Base-by-base conservation (phyloP, 2,113 vertebrate genomes). In the Pelvicachromis taeniatus region DNA sequence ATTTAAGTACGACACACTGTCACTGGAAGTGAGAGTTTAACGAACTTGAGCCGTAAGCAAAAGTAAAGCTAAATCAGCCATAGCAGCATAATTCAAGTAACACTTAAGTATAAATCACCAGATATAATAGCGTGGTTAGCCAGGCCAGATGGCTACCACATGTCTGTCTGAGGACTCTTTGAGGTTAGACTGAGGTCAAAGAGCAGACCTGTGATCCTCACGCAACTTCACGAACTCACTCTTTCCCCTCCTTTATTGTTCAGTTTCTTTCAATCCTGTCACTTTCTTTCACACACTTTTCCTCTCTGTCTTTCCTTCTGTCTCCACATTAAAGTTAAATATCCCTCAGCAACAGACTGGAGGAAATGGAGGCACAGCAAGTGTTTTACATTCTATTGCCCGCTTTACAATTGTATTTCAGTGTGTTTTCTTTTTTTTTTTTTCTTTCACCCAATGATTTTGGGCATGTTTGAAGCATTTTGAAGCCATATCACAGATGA, bases 401-500 rank as follows among this genome's bases (percentile, higher is more conserved):
- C 63, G 81, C 83, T 90, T 91, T 87, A 82, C 80, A 26, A 81
- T 87, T 82, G 45, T 13, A 52, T 33, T 83, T 87, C 26, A 9
- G 48, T 21, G 80, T 29, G 31, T 11, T 78, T 70, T 87, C 3
- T 26, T 3, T 65, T 70, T 87, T 26, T 26, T 3, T 65, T 58
- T 78, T 79, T 82, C 42, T 54, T 0, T 13, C 33, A 3, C 14
- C 35, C 42, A 16, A 17, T 81, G 54, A 91, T 94, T 93, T 81
- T 78, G 77, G 91, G 80, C 90, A 83, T 70, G 86, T 93, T 91
- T 94, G 88, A 93, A 89, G 92, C 84, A 84, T 87, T 93, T 92
- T 95, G 90, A 94, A 92, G 93, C 79, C 83, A 33, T 91, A 95
- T 93, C 88, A 91, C 91, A 90, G 92, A 89, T 94, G 94, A 94